These are phyloP conservation scores for Drosophila parvula DNA, from an alignment of 1,140 invertebrate species.

Conservation along the genomic window DNA sequence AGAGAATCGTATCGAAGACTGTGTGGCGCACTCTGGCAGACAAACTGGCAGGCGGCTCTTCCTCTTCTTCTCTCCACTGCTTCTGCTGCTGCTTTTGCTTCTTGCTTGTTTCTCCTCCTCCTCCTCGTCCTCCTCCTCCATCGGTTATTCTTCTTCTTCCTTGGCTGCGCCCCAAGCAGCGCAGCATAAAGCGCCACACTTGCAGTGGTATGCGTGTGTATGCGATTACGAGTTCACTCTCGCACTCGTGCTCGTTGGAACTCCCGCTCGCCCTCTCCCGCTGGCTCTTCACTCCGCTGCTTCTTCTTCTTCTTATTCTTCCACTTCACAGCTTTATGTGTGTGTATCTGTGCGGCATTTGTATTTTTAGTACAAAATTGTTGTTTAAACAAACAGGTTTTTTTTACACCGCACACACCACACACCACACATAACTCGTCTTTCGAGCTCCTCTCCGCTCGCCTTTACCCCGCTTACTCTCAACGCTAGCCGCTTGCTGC, in stretches of 20 bases:
- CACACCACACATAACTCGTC: constrained; percentile 76
- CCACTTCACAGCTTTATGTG: constrained; percentile 27
- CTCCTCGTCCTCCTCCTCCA: constrained; percentile 13
- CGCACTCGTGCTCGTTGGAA: constrained; percentile 38
- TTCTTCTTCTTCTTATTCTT: constrained; percentile 24
- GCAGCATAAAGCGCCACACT: constrained; percentile 75
- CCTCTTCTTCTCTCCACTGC: constrained; percentile 32
- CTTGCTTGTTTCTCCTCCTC: constrained; percentile 25
- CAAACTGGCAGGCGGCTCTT: constrained; percentile 73
- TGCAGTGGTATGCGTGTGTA: constrained; percentile 29
- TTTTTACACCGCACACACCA: constrained; percentile 76
- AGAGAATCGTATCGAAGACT: constrained; percentile 37
- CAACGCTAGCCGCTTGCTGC: not conserved
- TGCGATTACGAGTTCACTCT: constrained; percentile 58
- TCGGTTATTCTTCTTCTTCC: constrained; percentile 12
- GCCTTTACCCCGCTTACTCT: constrained; percentile 1
- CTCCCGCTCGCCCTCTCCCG: constrained; percentile 15
- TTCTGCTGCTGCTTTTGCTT: constrained; percentile 38
- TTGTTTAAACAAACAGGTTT: constrained; percentile 82
- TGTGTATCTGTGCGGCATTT: constrained; percentile 57
- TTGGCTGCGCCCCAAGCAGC: constrained; percentile 37
- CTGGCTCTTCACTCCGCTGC: constrained; percentile 13
- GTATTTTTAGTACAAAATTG: constrained; percentile 82
- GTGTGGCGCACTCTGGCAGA: constrained; percentile 76
- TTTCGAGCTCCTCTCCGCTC: constrained; percentile 50